A percentile compares a stretch with the other conserved stretches of the same genome.
Conservation (phyloP, 2,888 invertebrate genomes). For the Pocota personata region DNA sequence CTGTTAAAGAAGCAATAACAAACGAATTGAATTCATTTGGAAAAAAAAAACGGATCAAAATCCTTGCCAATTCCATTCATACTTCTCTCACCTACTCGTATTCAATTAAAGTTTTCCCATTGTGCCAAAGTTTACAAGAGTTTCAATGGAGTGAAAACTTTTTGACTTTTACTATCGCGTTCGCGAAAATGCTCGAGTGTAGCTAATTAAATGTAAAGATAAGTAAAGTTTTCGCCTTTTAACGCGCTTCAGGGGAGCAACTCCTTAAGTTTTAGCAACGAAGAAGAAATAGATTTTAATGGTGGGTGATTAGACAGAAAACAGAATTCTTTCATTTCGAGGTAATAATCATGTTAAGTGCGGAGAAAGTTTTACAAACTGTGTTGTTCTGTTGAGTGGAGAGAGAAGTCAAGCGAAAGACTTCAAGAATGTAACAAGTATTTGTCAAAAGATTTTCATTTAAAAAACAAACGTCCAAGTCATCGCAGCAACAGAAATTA, state of each 20-base stretch:
- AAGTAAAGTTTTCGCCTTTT: slow-evolving; percentile 58
- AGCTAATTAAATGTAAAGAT: slow-evolving; percentile 73
- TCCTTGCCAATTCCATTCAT: slow-evolving; percentile 41
- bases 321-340: slow-evolving; percentile 49
- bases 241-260: slow-evolving; percentile 25
- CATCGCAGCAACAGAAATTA: too few species aligned
- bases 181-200: slow-evolving; percentile 64
- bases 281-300: slow-evolving; percentile 67
- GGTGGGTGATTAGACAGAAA: slow-evolving; percentile 67
- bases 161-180: slow-evolving; percentile 60
- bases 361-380: slow-evolving; percentile 16
- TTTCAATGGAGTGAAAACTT: slow-evolving; percentile 69
- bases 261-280: slow-evolving; percentile 8
- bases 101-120: slow-evolving; percentile 72
- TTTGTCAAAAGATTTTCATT: background rate
- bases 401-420: background rate
- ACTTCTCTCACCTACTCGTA: slow-evolving; percentile 60
- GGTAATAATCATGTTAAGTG: slow-evolving; percentile 29
- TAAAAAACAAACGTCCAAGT: background rate
- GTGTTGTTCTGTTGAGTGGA: background rate
- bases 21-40: slow-evolving; percentile 34
- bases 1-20: slow-evolving; percentile 46
- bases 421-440: slow-evolving; percentile 25
- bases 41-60: slow-evolving; percentile 7
- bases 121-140: slow-evolving; percentile 35